Conservation (phyloP, 2,797 vertebrate genomes). For the Darevskia mixta region DNA sequence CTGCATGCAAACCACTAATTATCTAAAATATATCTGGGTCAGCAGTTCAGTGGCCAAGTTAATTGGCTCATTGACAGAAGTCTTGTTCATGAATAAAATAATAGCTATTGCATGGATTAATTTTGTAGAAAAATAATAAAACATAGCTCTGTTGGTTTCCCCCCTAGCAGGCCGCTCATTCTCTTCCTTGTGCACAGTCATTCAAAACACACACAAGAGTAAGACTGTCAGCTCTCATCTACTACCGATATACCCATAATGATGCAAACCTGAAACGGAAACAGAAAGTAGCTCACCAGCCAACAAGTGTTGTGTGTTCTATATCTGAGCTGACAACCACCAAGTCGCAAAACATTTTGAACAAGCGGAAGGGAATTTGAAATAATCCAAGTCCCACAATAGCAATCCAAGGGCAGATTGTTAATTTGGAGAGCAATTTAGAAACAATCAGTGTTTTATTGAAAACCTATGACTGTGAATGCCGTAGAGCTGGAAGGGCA, state of each 20-base stretch:
- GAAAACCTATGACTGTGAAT: slow-evolving; percentile 44
- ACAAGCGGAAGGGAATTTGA: slow-evolving; percentile 44
- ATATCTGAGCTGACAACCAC: slow-evolving; percentile 43
- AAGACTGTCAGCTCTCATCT: background rate
- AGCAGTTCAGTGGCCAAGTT: slow-evolving; percentile 26
- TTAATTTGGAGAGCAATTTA: slow-evolving; percentile 66
- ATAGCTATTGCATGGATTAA: slow-evolving; percentile 24
- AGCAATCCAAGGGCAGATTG: slow-evolving; percentile 38
- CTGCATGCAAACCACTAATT: slow-evolving; percentile 24
- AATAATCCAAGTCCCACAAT: slow-evolving; percentile 53
- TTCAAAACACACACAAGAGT: background rate
- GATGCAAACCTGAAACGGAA: slow-evolving; percentile 24
- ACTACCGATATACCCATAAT: slow-evolving; percentile 16
- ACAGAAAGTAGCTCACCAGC: slow-evolving; percentile 12
- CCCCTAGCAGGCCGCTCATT: slow-evolving; percentile 11
- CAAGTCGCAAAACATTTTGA: slow-evolving; percentile 59
- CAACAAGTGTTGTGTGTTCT: slow-evolving; percentile 18
- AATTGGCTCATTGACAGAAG: slow-evolving; percentile 35
- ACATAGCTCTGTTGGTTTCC: background rate
- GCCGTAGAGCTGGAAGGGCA: slow-evolving; percentile 36
- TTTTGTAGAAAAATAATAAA: slow-evolving; percentile 28
- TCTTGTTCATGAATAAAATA: slow-evolving; percentile 33
- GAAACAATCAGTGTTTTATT: slow-evolving; percentile 64
- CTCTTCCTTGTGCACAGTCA: background rate
- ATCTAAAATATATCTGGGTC: slow-evolving; percentile 32